Percentiles rank a stretch among this genome's conserved stretches.
These are phyloP conservation scores for Latrodectus geometricus DNA, from an alignment of 1,140 invertebrate species.

Conservation along the genomic window DNA sequence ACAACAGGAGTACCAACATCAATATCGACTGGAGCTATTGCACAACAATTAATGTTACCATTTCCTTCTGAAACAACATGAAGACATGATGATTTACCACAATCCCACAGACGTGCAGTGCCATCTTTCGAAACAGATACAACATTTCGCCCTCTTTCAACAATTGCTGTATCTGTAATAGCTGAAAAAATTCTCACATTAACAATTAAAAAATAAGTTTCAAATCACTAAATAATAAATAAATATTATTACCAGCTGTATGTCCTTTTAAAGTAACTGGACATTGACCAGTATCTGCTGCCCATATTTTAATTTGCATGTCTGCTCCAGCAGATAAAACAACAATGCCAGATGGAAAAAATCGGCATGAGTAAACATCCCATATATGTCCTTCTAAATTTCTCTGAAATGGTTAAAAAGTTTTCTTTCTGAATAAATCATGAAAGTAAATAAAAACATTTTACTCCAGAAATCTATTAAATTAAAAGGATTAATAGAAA, in stretches of 20 bases:
- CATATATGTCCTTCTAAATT: constrained; percentile 77
- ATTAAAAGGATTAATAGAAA: too few relatives aligned
- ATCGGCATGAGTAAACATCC: constrained; percentile 78
- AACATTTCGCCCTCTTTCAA: constrained; percentile 80
- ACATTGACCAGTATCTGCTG: constrained; percentile 77
- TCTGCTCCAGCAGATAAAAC: constrained; percentile 78
- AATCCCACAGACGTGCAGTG: constrained; percentile 78
- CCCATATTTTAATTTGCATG: constrained; percentile 79
- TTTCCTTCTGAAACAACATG: constrained; percentile 71
- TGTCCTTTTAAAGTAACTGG: constrained; percentile 78
- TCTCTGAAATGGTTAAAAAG: constrained; percentile 68
- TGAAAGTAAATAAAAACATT: too few relatives aligned
- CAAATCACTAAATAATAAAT: background rate
- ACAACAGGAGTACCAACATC: constrained; percentile 67
- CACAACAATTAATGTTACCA: constrained; percentile 72
- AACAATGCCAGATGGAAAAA: constrained; percentile 81
- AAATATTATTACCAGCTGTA: constrained; percentile 68
- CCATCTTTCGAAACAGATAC: constrained; percentile 81
- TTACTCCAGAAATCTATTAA: too few relatives aligned
- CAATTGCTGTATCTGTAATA: constrained; percentile 76
- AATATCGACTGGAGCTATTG: constrained; percentile 66
- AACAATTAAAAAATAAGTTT: background rate
- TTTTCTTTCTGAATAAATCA: too few relatives aligned
- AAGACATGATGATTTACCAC: constrained; percentile 75
- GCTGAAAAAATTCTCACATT: constrained; percentile 67